These are phyloP conservation scores for Drosophila parvula DNA, from an alignment of 1,140 invertebrate genomes.

Conservation along the genomic window DNA sequence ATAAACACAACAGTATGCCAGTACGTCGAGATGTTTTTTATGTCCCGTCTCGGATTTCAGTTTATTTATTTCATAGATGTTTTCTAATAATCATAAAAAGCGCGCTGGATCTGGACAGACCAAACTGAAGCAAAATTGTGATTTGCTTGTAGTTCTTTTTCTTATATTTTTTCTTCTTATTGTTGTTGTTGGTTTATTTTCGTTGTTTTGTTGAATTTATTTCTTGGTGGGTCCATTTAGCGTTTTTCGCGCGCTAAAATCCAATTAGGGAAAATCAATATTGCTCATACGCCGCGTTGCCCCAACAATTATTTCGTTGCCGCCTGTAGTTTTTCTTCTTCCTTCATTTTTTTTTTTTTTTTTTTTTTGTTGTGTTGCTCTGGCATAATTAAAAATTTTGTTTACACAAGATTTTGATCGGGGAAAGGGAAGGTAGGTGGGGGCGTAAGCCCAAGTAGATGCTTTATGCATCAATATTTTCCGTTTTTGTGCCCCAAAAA, in stretches of 20 bases:
- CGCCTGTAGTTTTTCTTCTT: conserved; percentile 3
- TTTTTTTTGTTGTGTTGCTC: no score
- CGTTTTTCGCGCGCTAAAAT: conserved; percentile 67
- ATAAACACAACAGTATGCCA: conserved; percentile 18
- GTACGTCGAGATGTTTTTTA: conserved; percentile 34
- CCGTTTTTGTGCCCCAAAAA: conserved; percentile 1
- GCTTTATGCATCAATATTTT: neutral
- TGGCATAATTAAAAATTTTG: conserved; percentile 65
- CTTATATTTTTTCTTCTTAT: neutral
- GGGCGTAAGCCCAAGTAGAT: neutral
- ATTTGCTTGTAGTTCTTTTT: conserved; percentile 35
- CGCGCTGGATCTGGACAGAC: neutral
- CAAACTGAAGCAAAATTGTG: conserved; percentile 14
- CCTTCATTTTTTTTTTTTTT: neutral
- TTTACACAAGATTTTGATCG: conserved; percentile 44
- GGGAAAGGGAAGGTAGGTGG: conserved; percentile 1
- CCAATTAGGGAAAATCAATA: conserved; percentile 80
- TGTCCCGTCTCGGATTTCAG: conserved; percentile 36
- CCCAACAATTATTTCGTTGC: conserved; percentile 67
- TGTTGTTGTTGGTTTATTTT: conserved; percentile 17
- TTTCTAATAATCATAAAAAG: conserved; percentile 63
- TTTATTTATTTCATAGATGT: conserved; percentile 40
- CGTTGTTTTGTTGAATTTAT: conserved; percentile 29
- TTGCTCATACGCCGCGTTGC: conserved; percentile 74
- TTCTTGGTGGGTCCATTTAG: conserved; percentile 19